Percentiles rank a stretch among this genome's conserved stretches.
phyloP scores from a whole-genome alignment of 2,888 invertebrate genomes.

The Ferrisia virgata region DNA sequence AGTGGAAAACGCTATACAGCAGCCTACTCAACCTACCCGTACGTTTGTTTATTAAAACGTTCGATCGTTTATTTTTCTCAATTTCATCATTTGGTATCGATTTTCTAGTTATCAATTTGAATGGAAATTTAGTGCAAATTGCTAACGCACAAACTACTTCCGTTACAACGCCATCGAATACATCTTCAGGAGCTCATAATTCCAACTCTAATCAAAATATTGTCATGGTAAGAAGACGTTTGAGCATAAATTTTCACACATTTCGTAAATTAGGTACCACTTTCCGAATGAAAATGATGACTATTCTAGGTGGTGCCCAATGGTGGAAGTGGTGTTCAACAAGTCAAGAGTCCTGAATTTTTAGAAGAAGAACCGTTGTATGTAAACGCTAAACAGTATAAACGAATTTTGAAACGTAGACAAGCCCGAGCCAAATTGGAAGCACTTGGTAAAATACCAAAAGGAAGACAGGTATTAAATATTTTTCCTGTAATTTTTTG shows the following conservation, averaged over 20 bases:
- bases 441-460: conserved; percentile 92
- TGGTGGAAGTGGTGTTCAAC: conserved; percentile 36
- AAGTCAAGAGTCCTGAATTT: conserved; percentile 59
- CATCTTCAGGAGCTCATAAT: conserved; percentile 55
- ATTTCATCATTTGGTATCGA: background rate
- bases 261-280: background rate
- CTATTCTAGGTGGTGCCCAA: conserved; percentile 47
- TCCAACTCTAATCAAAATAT: conserved; percentile 64
- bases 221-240: conserved; percentile 65
- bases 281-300: background rate
- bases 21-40: conserved; percentile 63
- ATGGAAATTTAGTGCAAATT: conserved; percentile 73
- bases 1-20: conserved; percentile 51
- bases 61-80: background rate
- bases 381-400: conserved; percentile 97
- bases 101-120: conserved; percentile 65
- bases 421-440: conserved; percentile 93
- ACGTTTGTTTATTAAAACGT: too few relatives aligned
- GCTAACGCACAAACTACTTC: conserved; percentile 53
- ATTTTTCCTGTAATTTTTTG: background rate
- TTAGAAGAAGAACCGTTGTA: conserved; percentile 93
- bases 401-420: conserved; percentile 88
- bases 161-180: conserved; percentile 55
- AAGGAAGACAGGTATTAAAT: conserved; percentile 75
- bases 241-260: too few relatives aligned